A percentile compares a stretch with the other conserved stretches of the same genome.
These are phyloP conservation scores for Epistrophe eligans DNA, from an alignment of 2,888 invertebrate species.

Conservation along the genomic window DNA sequence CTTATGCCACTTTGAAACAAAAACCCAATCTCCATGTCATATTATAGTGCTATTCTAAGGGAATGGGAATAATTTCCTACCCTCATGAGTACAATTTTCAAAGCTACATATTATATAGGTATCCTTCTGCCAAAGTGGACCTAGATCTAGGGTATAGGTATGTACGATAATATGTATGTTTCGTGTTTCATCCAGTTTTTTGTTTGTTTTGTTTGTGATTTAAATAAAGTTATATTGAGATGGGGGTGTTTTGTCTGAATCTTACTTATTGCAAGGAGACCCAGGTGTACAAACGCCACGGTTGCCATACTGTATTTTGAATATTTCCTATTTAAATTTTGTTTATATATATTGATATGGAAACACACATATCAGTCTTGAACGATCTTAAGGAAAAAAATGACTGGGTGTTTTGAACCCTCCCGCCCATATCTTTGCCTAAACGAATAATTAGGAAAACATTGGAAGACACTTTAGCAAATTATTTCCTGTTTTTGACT, in stretches of 20 bases:
- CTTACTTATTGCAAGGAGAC: conserved; percentile 1
- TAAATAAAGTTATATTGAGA: conserved; percentile 43
- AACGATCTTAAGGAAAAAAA: too few species aligned
- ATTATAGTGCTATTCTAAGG: neutral
- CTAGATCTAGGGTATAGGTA: neutral
- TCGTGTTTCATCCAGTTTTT: neutral
- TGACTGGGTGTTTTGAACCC: too few species aligned
- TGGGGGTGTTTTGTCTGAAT: neutral
- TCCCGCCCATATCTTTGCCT: too few species aligned
- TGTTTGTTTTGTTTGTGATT: conserved; percentile 33
- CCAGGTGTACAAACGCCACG: neutral
- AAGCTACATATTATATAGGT: conserved; percentile 8
- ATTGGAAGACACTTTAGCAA: too few species aligned
- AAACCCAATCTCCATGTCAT: conserved; percentile 39
- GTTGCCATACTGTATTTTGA: neutral
- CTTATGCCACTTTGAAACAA: conserved; percentile 36
- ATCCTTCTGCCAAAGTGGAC: conserved; percentile 3
- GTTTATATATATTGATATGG: too few species aligned
- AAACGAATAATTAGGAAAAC: too few species aligned
- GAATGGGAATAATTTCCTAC: conserved; percentile 46
- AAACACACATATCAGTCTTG: too few species aligned
- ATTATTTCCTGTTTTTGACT: too few species aligned
- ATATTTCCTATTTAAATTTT: neutral
- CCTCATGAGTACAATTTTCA: conserved; percentile 58
- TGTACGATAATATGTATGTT: neutral